Evolutionary conservation across 2,113 vertebrate species (phyloP).

Genomic region (Pristiophorus japonicus): DNA sequence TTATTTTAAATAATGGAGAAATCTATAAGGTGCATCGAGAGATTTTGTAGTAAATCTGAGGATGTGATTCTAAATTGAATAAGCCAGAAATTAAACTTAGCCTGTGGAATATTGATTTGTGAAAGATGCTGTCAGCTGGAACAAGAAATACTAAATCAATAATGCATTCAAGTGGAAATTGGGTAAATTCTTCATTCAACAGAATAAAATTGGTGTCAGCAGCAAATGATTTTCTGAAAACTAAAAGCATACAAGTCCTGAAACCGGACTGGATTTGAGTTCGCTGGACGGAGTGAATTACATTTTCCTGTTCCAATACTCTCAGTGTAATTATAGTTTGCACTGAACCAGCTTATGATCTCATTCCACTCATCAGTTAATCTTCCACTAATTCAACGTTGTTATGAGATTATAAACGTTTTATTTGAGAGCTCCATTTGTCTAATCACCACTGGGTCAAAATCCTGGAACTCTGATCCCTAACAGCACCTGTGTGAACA

Average conservation of each 20-base stretch:
- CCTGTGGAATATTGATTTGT: background rate
- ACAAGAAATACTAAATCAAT: slow-evolving; percentile 21
- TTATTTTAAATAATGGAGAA: background rate
- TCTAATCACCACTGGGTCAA: background rate
- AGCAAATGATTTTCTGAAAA: background rate
- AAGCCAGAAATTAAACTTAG: background rate
- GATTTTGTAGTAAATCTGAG: background rate
- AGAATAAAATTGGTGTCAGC: background rate
- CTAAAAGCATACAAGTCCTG: too few relatives aligned
- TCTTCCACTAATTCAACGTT: background rate
- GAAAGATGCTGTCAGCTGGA: background rate
- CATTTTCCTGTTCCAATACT: background rate
- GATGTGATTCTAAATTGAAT: background rate
- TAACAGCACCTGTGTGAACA: background rate
- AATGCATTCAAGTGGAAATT: slow-evolving; percentile 20
- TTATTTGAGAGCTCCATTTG: background rate
- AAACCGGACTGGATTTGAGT: background rate
- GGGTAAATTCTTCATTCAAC: slow-evolving; percentile 28
- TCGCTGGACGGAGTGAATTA: background rate
- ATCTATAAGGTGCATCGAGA: background rate
- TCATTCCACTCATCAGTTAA: background rate
- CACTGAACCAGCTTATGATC: background rate
- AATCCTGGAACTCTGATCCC: background rate
- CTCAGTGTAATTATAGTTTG: background rate
- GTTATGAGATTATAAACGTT: background rate